These are phyloP conservation scores for Trachymyrmex septentrionalis DNA, from an alignment of 1,140 invertebrate genomes.

Conservation along the genomic window DNA sequence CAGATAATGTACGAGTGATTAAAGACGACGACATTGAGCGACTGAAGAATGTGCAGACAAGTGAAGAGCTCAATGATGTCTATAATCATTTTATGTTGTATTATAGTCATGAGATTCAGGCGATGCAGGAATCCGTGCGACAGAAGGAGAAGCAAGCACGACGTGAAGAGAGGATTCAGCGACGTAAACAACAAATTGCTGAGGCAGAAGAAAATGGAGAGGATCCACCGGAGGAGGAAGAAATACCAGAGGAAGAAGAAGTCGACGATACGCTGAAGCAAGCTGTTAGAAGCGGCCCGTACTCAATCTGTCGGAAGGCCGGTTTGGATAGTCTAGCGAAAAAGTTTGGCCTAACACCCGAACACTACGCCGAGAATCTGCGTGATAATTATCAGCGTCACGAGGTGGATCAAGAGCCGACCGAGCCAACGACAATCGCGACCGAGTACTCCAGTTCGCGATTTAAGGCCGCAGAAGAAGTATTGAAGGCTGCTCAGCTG, in stretches of 20 bases:
- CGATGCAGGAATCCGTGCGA: conserved; percentile 92
- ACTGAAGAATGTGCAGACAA: conserved; percentile 93
- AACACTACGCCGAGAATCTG: conserved; percentile 98
- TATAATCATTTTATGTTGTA: conserved; percentile 98
- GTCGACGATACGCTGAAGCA: conserved; percentile 92
- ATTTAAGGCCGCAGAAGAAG: conserved; percentile 91
- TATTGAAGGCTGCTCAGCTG: conserved; percentile 95
- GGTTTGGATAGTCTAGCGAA: conserved; percentile 95
- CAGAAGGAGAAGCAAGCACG: conserved; percentile 88
- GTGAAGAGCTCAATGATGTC: conserved; percentile 96
- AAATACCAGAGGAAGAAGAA: conserved; percentile 87
- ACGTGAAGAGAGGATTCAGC: conserved; percentile 84
- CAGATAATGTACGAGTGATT: conserved; percentile 93
- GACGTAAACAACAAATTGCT: conserved; percentile 83
- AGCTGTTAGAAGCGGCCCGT: conserved; percentile 94
- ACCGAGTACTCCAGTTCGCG: conserved; percentile 88
- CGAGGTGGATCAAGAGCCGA: conserved; percentile 96
- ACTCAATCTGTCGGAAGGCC: conserved; percentile 94
- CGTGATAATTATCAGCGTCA: conserved; percentile 98
- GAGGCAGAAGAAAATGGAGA: conserved; percentile 90
- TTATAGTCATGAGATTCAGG: conserved; percentile 94
- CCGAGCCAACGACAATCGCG: conserved; percentile 93
- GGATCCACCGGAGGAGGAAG: conserved; percentile 85
- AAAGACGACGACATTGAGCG: conserved; percentile 96
- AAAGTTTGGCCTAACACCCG: conserved; percentile 97